phyloP scores from a whole-genome alignment of 2,888 invertebrate species.

The Drosophila gaucha region DNA sequence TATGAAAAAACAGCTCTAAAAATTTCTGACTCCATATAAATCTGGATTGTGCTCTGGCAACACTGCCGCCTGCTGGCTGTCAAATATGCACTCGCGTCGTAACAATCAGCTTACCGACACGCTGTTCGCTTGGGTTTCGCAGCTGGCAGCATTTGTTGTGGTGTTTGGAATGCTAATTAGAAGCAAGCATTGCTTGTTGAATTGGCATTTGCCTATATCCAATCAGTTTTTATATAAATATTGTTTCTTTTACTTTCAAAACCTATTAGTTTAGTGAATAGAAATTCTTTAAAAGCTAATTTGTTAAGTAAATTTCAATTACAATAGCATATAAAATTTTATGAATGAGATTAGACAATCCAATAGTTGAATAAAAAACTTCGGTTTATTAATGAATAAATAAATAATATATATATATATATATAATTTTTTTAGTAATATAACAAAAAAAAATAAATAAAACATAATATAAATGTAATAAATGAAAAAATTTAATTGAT shows the following conservation, averaged over 20 bases:
- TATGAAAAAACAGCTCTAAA: rapidly evolving
- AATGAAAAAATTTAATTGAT: neutral
- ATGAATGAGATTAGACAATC: no score
- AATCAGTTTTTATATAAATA: constrained; percentile 2
- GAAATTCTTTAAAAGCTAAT: neutral
- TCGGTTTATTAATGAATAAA: no score
- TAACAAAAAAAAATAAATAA: neutral
- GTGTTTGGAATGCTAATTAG: constrained; percentile 29
- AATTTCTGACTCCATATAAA: constrained; percentile 12
- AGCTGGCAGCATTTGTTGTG: constrained; percentile 31
- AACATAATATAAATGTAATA: neutral
- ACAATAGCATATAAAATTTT: no score
- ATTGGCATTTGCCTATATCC: constrained; percentile 1
- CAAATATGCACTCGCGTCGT: constrained; percentile 24
- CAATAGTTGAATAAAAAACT: no score
- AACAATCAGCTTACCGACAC: constrained; percentile 52
- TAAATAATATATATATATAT: neutral
- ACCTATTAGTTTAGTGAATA: neutral
- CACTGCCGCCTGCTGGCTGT: constrained; percentile 43
- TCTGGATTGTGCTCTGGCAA: constrained; percentile 22
- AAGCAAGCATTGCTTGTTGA: constrained; percentile 3
- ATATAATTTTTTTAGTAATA: neutral
- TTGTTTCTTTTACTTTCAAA: neutral
- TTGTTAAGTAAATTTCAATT: neutral
- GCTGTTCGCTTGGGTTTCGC: constrained; percentile 15